Percentiles rank a stretch among this genome's conserved stretches.
Evolutionary conservation across 1,140 invertebrate genomes (phyloP).

Genomic region (Homalodisca vitripennis): DNA sequence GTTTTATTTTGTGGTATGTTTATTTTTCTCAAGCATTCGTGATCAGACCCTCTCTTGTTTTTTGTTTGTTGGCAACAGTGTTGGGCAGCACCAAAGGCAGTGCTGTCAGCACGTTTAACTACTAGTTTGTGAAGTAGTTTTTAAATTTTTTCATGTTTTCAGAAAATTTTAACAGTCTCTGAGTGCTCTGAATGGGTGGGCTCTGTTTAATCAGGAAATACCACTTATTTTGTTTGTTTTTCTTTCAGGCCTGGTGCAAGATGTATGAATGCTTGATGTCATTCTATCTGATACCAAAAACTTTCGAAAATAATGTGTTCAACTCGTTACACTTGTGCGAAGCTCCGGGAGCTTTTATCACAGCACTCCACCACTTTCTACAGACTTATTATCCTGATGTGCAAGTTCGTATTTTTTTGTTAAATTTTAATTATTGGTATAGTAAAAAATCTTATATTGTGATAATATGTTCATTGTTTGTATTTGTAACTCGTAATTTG

Average conservation of each 20-base stretch:
- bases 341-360: conserved; percentile 91
- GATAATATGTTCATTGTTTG: too few relatives aligned
- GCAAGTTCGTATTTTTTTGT: too few relatives aligned
- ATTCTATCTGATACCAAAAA: conserved; percentile 61
- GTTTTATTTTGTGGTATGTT: too few relatives aligned
- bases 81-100: background rate
- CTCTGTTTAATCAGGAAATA: background rate
- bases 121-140: background rate
- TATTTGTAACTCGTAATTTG: too few relatives aligned
- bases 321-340: conserved; percentile 87
- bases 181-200: too few relatives aligned
- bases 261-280: conserved; percentile 79
- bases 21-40: too few relatives aligned
- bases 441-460: too few relatives aligned
- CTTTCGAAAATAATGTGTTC: conserved; percentile 52
- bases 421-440: too few relatives aligned
- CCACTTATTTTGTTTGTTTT: background rate
- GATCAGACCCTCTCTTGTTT: background rate
- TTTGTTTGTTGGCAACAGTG: background rate
- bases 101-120: background rate
- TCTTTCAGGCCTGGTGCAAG: conserved; percentile 82
- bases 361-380: conserved; percentile 85
- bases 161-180: background rate
- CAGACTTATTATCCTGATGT: conserved; percentile 55
- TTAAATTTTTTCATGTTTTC: background rate